phyloP scores from a whole-genome alignment of 2,113 vertebrate species.

The Numida meleagris region DNA sequence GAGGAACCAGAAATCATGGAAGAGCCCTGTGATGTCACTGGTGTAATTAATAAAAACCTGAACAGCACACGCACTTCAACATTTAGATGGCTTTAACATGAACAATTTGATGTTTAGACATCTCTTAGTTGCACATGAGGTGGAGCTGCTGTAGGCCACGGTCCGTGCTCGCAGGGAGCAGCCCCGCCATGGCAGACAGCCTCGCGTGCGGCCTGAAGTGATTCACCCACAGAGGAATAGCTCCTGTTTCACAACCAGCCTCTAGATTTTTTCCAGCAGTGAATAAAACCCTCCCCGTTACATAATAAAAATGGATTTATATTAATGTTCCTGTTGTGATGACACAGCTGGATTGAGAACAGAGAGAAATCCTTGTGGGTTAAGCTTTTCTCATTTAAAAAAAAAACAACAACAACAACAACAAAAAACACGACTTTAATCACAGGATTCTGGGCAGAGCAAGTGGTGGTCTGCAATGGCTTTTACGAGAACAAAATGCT shows the following conservation, averaged over 20 bases:
- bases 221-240: neutral
- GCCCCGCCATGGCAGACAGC: neutral
- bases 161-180: neutral
- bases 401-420: neutral
- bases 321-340: slow-evolving; percentile 39
- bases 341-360: slow-evolving; percentile 60
- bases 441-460: neutral
- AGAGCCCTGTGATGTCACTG: neutral
- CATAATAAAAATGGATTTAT: slow-evolving; percentile 54
- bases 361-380: slow-evolving; percentile 56
- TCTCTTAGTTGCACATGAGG: neutral
- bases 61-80: neutral
- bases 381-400: neutral
- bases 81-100: neutral
- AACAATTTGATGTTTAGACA: neutral
- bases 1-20: neutral
- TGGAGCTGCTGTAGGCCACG: neutral
- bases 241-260: slow-evolving; percentile 11
- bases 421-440: neutral
- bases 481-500: neutral
- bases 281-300: slow-evolving; percentile 59
- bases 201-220: neutral
- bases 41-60: neutral
- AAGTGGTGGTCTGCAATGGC: neutral
- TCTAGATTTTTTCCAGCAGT: slow-evolving; percentile 30